Conservation (phyloP, 2,888 invertebrate species). For the Meteorus colon region DNA sequence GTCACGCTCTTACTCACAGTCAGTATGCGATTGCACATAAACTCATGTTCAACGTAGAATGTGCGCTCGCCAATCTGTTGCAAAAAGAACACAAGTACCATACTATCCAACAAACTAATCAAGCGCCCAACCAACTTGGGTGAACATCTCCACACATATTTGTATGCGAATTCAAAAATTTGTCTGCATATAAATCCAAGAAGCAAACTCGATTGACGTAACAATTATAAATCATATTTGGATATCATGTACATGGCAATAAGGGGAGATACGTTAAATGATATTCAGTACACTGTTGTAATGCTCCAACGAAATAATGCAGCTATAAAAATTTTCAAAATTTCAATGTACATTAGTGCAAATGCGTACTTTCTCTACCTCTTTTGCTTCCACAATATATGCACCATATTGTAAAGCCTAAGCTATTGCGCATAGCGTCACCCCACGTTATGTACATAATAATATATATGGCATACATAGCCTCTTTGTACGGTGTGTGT, state of each 20-base stretch:
- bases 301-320: too few relatives aligned
- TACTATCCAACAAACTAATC: neutral
- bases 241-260: too few relatives aligned
- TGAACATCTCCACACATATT: too few relatives aligned
- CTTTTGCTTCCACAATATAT: neutral
- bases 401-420: neutral
- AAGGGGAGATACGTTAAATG: too few relatives aligned
- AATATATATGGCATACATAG: neutral
- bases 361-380: neutral
- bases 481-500: neutral
- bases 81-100: neutral
- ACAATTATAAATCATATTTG: too few relatives aligned
- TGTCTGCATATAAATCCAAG: neutral
- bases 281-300: too few relatives aligned
- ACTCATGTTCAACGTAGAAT: neutral
- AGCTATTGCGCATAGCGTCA: neutral
- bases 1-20: constrained; percentile 24
- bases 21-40: neutral
- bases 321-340: too few relatives aligned
- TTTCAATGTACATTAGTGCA: neutral
- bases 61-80: neutral
- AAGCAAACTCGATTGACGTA: neutral
- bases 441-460: too few relatives aligned
- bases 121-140: neutral
- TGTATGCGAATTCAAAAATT: neutral